Percentiles rank a stretch among this genome's conserved stretches.
Conservation (phyloP, 1,140 invertebrate genomes). For the Drosophila kepulauana region DNA sequence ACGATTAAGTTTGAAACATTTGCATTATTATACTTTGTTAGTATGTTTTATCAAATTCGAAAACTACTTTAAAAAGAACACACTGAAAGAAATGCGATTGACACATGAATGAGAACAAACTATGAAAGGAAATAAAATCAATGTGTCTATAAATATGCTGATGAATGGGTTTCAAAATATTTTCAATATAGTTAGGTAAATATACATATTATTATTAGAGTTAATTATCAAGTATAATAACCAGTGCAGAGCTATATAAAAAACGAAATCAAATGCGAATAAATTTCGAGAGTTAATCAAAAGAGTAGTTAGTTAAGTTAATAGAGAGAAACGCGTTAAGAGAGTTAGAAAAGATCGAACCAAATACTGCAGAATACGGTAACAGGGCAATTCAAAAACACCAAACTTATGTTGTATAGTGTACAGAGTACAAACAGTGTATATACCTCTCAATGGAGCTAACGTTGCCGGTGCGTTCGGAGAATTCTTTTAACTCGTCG, state of each 20-base stretch:
- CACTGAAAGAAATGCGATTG: slow-evolving; percentile 11
- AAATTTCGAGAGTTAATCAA: slow-evolving; percentile 22
- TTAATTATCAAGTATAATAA: slow-evolving; percentile 45
- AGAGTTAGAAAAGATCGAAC: slow-evolving; percentile 20
- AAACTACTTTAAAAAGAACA: slow-evolving; percentile 10
- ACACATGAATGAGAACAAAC: slow-evolving; percentile 15
- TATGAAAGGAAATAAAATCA: slow-evolving; percentile 28
- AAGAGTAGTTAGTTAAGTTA: slow-evolving; percentile 37
- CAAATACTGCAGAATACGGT: slow-evolving; percentile 27
- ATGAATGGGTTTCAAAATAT: slow-evolving; percentile 41
- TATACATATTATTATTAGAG: slow-evolving; percentile 46
- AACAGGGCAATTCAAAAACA: slow-evolving; percentile 40
- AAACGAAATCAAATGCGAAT: slow-evolving; percentile 44
- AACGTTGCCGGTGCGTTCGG: slow-evolving; percentile 93
- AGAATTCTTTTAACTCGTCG: slow-evolving; percentile 86
- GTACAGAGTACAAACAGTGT: slow-evolving; percentile 2
- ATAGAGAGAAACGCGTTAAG: slow-evolving; percentile 26
- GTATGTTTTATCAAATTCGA: background rate
- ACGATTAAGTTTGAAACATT: background rate
- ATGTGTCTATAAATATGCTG: slow-evolving; percentile 20
- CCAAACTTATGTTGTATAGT: slow-evolving; percentile 28
- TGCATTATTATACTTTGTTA: background rate
- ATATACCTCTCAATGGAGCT: slow-evolving; percentile 94
- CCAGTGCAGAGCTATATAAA: slow-evolving; percentile 80
- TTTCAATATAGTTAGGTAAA: slow-evolving; percentile 32